Conservation (phyloP, 1,140 invertebrate species). For the Pseudobourletiella spinata region DNA sequence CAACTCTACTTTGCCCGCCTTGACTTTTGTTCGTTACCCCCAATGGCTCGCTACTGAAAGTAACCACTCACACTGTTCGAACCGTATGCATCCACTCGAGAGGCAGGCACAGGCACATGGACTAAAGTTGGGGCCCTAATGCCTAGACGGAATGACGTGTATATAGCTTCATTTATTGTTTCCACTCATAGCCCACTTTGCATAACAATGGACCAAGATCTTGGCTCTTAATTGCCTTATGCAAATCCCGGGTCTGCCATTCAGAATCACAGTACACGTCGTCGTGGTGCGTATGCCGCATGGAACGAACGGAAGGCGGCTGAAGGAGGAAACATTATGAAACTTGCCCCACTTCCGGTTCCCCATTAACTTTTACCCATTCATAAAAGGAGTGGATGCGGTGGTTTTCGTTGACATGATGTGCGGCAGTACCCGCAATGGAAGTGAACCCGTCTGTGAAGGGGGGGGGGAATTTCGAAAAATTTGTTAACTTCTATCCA, state of each 20-base stretch:
- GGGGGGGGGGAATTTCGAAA: too few species aligned
- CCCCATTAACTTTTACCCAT: constrained; percentile 15
- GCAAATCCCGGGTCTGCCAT: constrained; percentile 13
- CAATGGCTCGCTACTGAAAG: background rate
- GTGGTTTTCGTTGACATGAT: background rate
- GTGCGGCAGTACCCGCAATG: background rate
- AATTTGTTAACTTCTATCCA: too few species aligned
- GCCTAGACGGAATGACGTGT: background rate
- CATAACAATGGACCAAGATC: constrained; percentile 22
- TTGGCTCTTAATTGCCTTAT: constrained; percentile 25
- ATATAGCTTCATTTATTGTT: constrained; percentile 1
- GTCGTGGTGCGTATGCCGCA: too few species aligned
- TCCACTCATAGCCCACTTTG: constrained; percentile 14
- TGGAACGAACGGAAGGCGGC: too few species aligned
- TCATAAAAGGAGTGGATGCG: background rate
- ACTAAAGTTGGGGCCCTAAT: background rate
- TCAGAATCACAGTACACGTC: too few species aligned
- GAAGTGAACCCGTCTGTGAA: too few species aligned
- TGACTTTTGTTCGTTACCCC: background rate
- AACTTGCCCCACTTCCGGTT: constrained; percentile 22
- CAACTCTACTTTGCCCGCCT: background rate
- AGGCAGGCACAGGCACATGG: background rate
- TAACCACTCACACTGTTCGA: too few species aligned
- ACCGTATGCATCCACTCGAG: too few species aligned
- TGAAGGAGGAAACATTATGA: constrained; percentile 9